phyloP scores from a whole-genome alignment of 2,888 invertebrate genomes.

The Drosophila tanythrix region DNA sequence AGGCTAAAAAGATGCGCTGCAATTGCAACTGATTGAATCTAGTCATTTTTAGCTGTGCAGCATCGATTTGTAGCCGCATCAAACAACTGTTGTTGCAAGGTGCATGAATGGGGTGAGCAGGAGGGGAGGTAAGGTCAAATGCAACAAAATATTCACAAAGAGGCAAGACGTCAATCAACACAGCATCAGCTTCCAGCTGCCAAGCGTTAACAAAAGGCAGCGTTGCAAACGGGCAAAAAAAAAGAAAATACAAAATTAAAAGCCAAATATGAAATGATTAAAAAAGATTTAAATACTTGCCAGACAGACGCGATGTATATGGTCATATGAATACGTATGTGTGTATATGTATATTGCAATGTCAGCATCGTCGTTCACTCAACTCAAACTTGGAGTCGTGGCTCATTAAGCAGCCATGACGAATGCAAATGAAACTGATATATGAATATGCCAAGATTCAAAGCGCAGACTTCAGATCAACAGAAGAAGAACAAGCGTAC shows the following conservation, averaged over 20 bases:
- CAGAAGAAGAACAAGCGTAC: constrained; percentile 5
- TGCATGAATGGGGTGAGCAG: neutral
- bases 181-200: constrained; percentile 78
- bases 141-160: constrained; percentile 29
- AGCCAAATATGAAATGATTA: constrained; percentile 69
- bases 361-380: constrained; percentile 64
- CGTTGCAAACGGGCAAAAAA: neutral
- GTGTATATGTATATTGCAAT: constrained; percentile 43
- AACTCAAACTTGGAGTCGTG: constrained; percentile 63
- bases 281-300: constrained; percentile 71
- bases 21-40: neutral
- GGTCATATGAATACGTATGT: neutral
- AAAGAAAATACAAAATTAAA: constrained; percentile 9
- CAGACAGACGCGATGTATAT: constrained; percentile 26
- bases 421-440: constrained; percentile 82
- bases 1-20: neutral
- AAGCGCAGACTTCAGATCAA: constrained; percentile 11
- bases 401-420: constrained; percentile 84
- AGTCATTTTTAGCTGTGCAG: neutral
- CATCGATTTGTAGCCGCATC: too few species aligned
- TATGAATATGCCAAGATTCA: constrained; percentile 58
- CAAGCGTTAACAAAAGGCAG: constrained; percentile 70
- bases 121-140: constrained; percentile 1
- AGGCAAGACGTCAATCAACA: constrained; percentile 72
- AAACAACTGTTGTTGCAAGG: neutral